phyloP scores from a whole-genome alignment of 2,888 invertebrate genomes.

The Drosophila trichaetosa region DNA sequence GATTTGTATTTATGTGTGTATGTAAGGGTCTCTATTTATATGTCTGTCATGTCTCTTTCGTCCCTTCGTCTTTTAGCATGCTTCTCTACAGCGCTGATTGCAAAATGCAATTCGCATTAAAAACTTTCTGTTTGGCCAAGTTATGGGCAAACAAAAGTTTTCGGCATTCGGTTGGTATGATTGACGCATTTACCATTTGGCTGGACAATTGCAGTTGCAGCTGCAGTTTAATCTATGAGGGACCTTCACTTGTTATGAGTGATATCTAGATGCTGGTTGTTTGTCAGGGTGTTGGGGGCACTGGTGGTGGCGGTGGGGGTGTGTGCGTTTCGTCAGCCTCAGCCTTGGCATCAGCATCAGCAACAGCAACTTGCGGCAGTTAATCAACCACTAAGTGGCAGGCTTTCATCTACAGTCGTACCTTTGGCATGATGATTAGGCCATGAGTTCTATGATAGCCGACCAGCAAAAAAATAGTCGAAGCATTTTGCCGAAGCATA shows the following conservation, averaged over 20 bases:
- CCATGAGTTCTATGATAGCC: slow-evolving; percentile 35
- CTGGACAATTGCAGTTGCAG: slow-evolving; percentile 43
- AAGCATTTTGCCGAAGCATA: slow-evolving; percentile 37
- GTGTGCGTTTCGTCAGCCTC: background rate
- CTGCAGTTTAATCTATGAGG: slow-evolving; percentile 19
- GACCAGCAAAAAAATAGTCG: slow-evolving; percentile 26
- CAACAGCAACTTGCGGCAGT: slow-evolving; percentile 37
- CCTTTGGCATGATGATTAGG: slow-evolving; percentile 58
- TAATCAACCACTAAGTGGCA: slow-evolving; percentile 73
- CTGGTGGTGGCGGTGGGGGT: background rate
- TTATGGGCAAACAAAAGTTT: slow-evolving; percentile 40
- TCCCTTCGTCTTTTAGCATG: slow-evolving; percentile 8
- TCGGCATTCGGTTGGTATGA: slow-evolving; percentile 38
- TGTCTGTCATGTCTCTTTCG: background rate
- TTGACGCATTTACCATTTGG: slow-evolving; percentile 44
- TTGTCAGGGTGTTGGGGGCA: background rate
- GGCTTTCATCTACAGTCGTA: slow-evolving; percentile 41
- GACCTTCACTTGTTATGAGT: slow-evolving; percentile 4
- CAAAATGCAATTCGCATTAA: slow-evolving; percentile 72
- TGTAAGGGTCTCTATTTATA: slow-evolving; percentile 2
- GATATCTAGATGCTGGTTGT: slow-evolving; percentile 1
- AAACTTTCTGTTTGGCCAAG: slow-evolving; percentile 55
- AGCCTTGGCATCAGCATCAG: background rate
- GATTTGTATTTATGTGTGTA: background rate
- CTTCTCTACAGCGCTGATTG: slow-evolving; percentile 57